Conservation (phyloP, 2,113 vertebrate genomes). For the Pelvicachromis taeniatus region DNA sequence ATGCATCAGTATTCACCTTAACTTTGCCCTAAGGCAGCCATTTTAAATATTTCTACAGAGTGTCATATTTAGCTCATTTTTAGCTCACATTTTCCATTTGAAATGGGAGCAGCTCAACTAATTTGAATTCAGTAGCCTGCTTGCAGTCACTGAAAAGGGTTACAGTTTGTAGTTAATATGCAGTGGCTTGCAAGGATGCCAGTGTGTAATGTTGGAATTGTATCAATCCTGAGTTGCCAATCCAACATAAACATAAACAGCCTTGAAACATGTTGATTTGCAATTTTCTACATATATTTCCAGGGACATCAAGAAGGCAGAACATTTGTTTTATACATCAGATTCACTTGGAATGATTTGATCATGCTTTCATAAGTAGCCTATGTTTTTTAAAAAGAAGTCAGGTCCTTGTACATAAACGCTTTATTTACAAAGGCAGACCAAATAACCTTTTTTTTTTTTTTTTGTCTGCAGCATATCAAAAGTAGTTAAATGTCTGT, state of each 20-base stretch:
- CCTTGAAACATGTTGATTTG: background rate
- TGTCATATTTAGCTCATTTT: background rate
- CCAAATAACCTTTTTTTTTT: background rate
- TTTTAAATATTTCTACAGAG: background rate
- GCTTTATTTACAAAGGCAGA: background rate
- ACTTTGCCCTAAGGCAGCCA: background rate
- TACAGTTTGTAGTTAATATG: background rate
- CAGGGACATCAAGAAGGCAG: background rate
- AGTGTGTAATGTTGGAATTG: background rate
- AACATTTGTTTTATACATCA: background rate
- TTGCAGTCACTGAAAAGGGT: background rate
- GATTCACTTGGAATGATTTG: background rate
- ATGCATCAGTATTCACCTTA: background rate
- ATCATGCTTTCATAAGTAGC: background rate
- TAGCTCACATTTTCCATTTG: background rate
- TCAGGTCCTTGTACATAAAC: background rate
- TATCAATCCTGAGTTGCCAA: background rate
- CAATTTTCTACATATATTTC: background rate
- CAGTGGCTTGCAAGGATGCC: background rate
- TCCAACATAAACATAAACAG: background rate
- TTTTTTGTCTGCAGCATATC: background rate
- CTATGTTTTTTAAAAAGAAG: background rate
- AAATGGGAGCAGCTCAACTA: background rate
- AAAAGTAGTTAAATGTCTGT: background rate
- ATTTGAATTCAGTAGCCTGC: background rate